Evolutionary conservation across 2,797 vertebrate species (phyloP).

Genomic region (Hyperoplus immaculatus): DNA sequence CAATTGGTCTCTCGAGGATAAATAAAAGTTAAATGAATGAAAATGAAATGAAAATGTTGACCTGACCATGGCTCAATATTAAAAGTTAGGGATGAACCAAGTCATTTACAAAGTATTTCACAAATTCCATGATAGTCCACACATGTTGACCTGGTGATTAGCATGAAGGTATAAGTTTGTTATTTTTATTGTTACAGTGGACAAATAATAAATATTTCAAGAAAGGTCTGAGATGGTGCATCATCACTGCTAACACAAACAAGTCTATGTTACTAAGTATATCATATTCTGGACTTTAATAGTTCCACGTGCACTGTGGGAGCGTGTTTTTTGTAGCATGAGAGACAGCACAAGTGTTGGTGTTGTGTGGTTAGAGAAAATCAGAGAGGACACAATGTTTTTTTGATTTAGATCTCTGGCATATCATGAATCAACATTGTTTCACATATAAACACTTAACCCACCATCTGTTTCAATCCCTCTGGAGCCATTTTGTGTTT

Average conservation of each 20-base stretch:
- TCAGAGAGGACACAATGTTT: background rate
- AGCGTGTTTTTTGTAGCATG: background rate
- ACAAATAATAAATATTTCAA: background rate
- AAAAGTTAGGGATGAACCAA: background rate
- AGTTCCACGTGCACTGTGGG: no score
- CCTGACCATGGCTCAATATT: background rate
- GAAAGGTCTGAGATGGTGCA: background rate
- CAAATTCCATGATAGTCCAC: background rate
- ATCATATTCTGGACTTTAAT: background rate
- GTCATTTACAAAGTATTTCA: background rate
- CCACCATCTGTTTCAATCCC: background rate
- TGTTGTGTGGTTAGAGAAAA: background rate
- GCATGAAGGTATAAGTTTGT: background rate
- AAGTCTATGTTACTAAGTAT: constrained; percentile 10
- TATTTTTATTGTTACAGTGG: background rate
- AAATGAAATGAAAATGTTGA: background rate
- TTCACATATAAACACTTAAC: background rate
- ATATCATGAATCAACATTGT: no score
- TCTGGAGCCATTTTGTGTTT: background rate
- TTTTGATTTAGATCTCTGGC: background rate
- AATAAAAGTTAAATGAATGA: no score
- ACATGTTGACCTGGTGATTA: background rate
- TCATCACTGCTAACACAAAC: background rate
- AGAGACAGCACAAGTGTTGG: constrained; percentile 5
- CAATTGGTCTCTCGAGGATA: no score